Conservation (phyloP, 2,113 vertebrate species). For the Calidris pygmaea region DNA sequence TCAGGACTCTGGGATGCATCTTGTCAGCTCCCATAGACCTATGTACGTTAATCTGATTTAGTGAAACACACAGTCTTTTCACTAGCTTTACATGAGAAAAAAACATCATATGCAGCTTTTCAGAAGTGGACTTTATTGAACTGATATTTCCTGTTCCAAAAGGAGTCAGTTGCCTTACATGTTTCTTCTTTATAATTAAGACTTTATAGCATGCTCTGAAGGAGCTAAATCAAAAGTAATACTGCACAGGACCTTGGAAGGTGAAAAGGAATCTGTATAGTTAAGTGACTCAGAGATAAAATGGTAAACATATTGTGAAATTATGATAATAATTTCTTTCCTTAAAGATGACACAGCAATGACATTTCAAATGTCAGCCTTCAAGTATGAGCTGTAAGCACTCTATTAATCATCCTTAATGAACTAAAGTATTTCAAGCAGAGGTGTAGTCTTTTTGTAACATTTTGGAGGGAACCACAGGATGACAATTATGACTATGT, state of each 20-base stretch:
- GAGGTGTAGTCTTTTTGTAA: neutral
- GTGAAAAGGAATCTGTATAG: neutral
- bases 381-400: slow-evolving; percentile 34
- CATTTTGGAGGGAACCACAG: neutral
- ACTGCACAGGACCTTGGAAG: neutral
- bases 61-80: neutral
- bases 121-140: neutral
- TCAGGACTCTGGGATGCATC: neutral
- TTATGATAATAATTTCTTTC: slow-evolving; percentile 1
- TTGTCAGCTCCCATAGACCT: neutral
- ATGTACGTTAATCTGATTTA: neutral
- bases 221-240: neutral
- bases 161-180: neutral
- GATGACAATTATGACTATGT: neutral
- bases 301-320: slow-evolving; percentile 7
- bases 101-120: neutral
- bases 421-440: neutral
- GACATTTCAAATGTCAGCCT: slow-evolving; percentile 47
- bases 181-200: neutral
- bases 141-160: neutral
- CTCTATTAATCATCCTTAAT: slow-evolving; percentile 20
- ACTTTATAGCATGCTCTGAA: neutral
- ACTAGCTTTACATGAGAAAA: neutral
- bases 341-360: slow-evolving; percentile 13
- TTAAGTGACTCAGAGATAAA: neutral